Percentiles rank a stretch among this genome's conserved stretches.
phyloP scores from a whole-genome alignment of 2,113 vertebrate species.

The Centropus unirufus region DNA sequence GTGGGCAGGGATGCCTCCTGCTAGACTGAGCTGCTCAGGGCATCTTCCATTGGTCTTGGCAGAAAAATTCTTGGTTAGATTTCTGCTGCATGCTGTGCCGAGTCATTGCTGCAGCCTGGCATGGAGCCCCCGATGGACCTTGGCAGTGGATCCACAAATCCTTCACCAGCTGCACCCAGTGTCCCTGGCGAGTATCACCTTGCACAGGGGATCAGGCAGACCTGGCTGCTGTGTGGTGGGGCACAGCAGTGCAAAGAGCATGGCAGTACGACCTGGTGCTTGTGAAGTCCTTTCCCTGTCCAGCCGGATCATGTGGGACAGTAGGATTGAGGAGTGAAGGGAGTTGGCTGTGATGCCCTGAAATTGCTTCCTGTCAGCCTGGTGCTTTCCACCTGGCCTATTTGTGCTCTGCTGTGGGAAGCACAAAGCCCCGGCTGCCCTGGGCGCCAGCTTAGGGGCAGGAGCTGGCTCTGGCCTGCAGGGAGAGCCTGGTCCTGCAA shows the following conservation, averaged over 20 bases:
- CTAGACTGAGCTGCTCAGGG: no score
- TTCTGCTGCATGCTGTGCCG: not conserved
- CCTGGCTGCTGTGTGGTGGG: fast-evolving
- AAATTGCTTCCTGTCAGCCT: not conserved
- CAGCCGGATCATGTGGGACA: fast-evolving
- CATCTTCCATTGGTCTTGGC: not conserved
- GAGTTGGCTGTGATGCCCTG: not conserved
- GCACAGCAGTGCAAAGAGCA: not conserved
- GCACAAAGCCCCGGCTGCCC: not conserved
- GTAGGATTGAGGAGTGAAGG: not conserved
- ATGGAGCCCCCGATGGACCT: fast-evolving
- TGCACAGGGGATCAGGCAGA: not conserved
- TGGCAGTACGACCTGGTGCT: not conserved
- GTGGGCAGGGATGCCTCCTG: no score
- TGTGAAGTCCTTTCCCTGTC: not conserved
- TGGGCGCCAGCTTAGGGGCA: not conserved
- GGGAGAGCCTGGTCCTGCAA: not conserved
- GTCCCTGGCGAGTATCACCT: not conserved
- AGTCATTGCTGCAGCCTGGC: not conserved
- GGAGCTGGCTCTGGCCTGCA: fast-evolving
- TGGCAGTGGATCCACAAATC: not conserved
- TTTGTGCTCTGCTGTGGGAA: not conserved
- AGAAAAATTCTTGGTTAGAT: not conserved
- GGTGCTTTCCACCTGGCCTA: not conserved
- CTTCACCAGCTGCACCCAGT: not conserved